Conservation (phyloP, 2,888 invertebrate species). For the Xylota sylvarum region DNA sequence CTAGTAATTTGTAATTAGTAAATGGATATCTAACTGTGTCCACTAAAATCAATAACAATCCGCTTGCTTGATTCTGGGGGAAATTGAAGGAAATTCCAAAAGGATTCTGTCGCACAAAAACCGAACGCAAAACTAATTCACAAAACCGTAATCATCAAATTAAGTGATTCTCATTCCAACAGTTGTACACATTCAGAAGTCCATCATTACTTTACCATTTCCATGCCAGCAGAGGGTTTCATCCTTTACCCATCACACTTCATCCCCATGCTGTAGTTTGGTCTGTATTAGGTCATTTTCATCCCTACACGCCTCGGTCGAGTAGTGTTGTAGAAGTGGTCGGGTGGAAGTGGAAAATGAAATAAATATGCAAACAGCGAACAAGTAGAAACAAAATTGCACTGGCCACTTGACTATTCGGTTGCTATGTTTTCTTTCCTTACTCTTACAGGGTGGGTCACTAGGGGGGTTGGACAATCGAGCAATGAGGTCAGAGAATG, state of each 20-base stretch:
- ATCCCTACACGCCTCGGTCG: not conserved
- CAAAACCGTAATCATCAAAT: constrained; percentile 49
- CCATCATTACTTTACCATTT: constrained; percentile 20
- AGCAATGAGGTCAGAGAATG: constrained; percentile 4
- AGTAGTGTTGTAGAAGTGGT: not conserved
- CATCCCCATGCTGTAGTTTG: not conserved
- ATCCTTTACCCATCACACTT: not conserved
- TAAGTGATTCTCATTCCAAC: constrained; percentile 40
- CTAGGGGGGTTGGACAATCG: not conserved
- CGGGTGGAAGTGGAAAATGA: constrained; percentile 22
- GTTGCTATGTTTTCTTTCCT: constrained; percentile 7
- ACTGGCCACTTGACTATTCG: constrained; percentile 17
- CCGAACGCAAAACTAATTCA: constrained; percentile 12
- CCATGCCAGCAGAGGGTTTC: not conserved
- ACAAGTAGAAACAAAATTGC: constrained; percentile 41
- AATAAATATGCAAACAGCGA: constrained; percentile 51
- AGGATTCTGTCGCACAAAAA: not conserved
- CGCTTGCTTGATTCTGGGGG: constrained; percentile 18
- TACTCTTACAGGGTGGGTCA: not conserved
- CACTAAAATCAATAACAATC: constrained; percentile 3
- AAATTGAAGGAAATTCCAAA: not conserved
- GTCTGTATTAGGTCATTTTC: constrained; percentile 25
- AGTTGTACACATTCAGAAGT: constrained; percentile 1
- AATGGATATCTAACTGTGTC: not conserved
- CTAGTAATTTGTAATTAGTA: constrained; percentile 32